Base-by-base conservation (phyloP, 1,140 invertebrate genomes). In the Zeugodacus cucurbitae region DNA sequence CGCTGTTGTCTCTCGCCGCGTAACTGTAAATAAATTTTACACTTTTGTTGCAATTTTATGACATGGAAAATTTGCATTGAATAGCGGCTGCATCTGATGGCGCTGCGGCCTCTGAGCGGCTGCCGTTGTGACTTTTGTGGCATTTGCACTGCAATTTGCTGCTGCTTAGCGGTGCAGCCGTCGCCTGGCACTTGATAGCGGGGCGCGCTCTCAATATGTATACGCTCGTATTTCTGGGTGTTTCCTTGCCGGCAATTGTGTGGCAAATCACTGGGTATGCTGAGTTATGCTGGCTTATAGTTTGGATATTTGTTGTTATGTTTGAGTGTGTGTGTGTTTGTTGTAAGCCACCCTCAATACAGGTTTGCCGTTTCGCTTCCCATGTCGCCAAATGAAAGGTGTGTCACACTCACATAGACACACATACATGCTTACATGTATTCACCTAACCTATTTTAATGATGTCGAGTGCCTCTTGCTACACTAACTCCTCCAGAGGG, bases 371-470 rank as follows among this genome's bases (percentile, higher is more conserved):
- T 48, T 82, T 82, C 44, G 74, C 41, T 82, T 82, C 74, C 74
- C 74, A 82, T 82, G 74, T 82, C 74, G 74, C 74, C 74, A 48
- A 82, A 26, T 41, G n/a, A 82, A 82, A 82, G 74, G 74, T 82
- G 74, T 82, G 74, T 82, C 74, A 82, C 41, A 26, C 41, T 48
- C 37, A 82, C 14, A 29, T 5, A 32, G 2, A 14, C 64, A 26
- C 11, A 32, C 32, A 14, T 14, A 67, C 29, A 32, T 11, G 26
- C 14, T 3, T 14, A 67, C 29, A 32, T 11, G 26, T 7, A 32
- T 67, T 7, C 3, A 29, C 11, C 11, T 54, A 54, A 54, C 48
- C 48, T 32, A 26, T 34, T 67, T 29, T 34, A 26, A 26, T 14
- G 64, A 10, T 67, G 64, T 67, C 11, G 64, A 26, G 58, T 59